Conservation (phyloP, 2,797 vertebrate species). For the Clarias fuscus region DNA sequence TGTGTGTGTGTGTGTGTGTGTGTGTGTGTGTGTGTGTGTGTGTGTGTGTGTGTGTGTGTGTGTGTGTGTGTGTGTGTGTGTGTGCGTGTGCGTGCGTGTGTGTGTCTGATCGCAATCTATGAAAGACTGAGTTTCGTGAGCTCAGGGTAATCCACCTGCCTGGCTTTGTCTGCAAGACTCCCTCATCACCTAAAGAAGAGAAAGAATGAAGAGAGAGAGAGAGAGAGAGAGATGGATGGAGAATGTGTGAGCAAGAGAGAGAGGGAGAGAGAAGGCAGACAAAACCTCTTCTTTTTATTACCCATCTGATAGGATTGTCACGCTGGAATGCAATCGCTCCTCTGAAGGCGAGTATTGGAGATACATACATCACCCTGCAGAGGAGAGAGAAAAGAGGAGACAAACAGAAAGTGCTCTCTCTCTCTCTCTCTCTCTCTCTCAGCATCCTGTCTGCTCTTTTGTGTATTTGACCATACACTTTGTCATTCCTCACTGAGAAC, state of each 20-base stretch:
- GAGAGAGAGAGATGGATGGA: conserved; percentile 31
- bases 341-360: conserved; percentile 64
- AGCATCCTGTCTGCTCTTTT: conserved; percentile 29
- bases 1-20: conserved; percentile 17
- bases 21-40: conserved; percentile 15
- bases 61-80: conserved; percentile 20
- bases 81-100: conserved; percentile 10
- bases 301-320: conserved; percentile 54
- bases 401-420: conserved; percentile 29
- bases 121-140: conserved; percentile 36
- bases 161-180: conserved; percentile 38
- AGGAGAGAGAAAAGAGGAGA: conserved; percentile 50
- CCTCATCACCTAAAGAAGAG: conserved; percentile 39
- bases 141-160: conserved; percentile 43
- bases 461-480: conserved; percentile 33
- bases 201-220: conserved; percentile 24
- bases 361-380: conserved; percentile 57
- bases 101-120: conserved; percentile 36
- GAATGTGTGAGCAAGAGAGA: conserved; percentile 14
- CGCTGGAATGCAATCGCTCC: conserved; percentile 62
- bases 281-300: conserved; percentile 41
- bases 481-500: conserved; percentile 23
- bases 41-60: conserved; percentile 9
- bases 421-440: conserved; percentile 11
- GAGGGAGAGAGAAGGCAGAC: conserved; percentile 37